Evolutionary conservation across 1,140 invertebrate species (phyloP).

Genomic region (Eriocheir sinensis): DNA sequence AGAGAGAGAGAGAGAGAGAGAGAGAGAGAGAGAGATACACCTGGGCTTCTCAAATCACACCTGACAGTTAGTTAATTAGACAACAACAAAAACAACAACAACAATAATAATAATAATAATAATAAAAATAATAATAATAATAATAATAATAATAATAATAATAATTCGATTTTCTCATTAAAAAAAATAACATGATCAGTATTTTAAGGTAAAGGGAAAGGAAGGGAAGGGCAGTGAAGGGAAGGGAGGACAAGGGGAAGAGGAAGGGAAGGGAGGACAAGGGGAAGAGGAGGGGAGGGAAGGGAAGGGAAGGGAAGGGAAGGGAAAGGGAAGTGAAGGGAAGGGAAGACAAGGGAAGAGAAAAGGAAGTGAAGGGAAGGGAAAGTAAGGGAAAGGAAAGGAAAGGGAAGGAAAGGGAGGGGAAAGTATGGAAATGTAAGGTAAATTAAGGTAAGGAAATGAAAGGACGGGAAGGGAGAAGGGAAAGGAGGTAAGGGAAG

Average conservation of each 20-base stretch:
- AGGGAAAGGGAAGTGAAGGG: not conserved
- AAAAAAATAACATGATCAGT: too few relatives aligned
- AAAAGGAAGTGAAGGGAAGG: not conserved
- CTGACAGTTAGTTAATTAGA: not conserved
- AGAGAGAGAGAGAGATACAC: not conserved
- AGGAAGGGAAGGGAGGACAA: not conserved
- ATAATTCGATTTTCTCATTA: too few relatives aligned
- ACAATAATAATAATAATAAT: too few relatives aligned
- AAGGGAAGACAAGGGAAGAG: not conserved
- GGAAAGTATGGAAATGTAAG: not conserved
- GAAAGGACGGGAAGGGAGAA: too few relatives aligned
- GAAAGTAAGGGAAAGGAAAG: not conserved
- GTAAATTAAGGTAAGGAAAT: too few relatives aligned
- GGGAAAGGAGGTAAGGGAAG: too few relatives aligned
- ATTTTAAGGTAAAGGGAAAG: too few relatives aligned
- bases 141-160: too few relatives aligned
- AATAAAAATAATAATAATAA: too few relatives aligned
- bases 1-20: not conserved
- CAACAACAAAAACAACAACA: too few relatives aligned
- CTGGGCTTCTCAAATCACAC: too few relatives aligned
- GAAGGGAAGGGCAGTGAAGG: not conserved
- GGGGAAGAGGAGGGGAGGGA: not conserved
- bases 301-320: too few relatives aligned
- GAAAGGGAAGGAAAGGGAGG: not conserved
- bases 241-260: not conserved